phyloP scores from a whole-genome alignment of 1,140 invertebrate genomes.

The Sinella curviseta region DNA sequence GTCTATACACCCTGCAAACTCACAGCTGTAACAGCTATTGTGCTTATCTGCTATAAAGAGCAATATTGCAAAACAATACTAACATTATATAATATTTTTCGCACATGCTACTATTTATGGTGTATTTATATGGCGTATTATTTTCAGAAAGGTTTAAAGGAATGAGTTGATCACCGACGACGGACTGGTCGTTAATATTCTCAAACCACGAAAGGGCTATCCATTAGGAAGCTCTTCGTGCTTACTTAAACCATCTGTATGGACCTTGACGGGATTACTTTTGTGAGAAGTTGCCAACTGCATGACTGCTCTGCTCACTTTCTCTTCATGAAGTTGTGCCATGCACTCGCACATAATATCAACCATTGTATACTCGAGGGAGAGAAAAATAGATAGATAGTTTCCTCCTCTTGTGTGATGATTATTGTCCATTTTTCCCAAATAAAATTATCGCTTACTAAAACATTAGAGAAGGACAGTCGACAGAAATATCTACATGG shows the following conservation, averaged over 20 bases:
- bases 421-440: background rate
- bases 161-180: too few species aligned
- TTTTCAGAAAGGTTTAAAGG: too few species aligned
- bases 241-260: background rate
- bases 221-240: background rate
- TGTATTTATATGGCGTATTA: too few species aligned
- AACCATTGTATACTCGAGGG: background rate
- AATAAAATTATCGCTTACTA: background rate
- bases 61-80: too few species aligned
- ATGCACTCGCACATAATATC: background rate
- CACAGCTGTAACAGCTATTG: too few species aligned
- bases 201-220: background rate
- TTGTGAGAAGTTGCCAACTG: conserved; percentile 13
- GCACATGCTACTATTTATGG: too few species aligned
- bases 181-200: conserved; percentile 2
- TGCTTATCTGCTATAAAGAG: too few species aligned
- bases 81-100: too few species aligned
- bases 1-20: background rate
- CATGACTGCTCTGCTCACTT: background rate
- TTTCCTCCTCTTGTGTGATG: background rate
- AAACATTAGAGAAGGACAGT: background rate
- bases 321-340: too few species aligned
- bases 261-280: background rate
- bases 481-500: background rate
- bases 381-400: background rate